Evolutionary conservation across 2,888 invertebrate genomes (phyloP), one percentile per base, ranked within the genome.

Genomic region (Eupithecia subfuscata): DNA sequence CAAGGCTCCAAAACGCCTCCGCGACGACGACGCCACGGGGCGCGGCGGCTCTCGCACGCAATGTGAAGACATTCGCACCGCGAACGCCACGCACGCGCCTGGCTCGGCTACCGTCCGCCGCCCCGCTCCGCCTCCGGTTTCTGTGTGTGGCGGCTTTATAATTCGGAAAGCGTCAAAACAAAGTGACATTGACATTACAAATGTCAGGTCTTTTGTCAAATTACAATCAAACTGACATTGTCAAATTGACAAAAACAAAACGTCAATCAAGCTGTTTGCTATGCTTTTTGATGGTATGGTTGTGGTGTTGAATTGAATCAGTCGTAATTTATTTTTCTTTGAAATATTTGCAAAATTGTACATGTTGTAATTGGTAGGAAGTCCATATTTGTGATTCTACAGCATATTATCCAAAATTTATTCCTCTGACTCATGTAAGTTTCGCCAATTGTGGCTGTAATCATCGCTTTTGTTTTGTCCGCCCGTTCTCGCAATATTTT

Each of bases 311-410:
- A n/a, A 25, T 16, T 45, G 78, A 56, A 87, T 91, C 87, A 90
- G 91, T 88, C 91, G 91, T 88, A 91, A 88, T 88, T 86, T 80
- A 84, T 83, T 84, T 84, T 84, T 75, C 68, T 64, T 69, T n/a
- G 22, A 40, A 60, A 69, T 65, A 68, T 70, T 65, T 69, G 2
- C 45, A 45, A 64, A 75, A 71, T 56, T 77, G 67, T 74, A 22
- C 18, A 75, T 79, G 74, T 30, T 70, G 70, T 34, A 63, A 52
- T 65, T 70, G 63, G 22, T 67, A 63, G 64, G 22, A 30, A 64
- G 48, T 73, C 14, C 14, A 16, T 48, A 70, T 67, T n/a, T 40
- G 43, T 60, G 30, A 25, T 60, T 70, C 60, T 37, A 37, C 30
- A 60, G 5, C 43, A 37, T 63, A 69, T 7, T 18, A 67, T 64